Evolutionary conservation across 64 coral and sea anemone genomes (phyloP).

Genomic region (Actinia tenebrosa): DNA sequence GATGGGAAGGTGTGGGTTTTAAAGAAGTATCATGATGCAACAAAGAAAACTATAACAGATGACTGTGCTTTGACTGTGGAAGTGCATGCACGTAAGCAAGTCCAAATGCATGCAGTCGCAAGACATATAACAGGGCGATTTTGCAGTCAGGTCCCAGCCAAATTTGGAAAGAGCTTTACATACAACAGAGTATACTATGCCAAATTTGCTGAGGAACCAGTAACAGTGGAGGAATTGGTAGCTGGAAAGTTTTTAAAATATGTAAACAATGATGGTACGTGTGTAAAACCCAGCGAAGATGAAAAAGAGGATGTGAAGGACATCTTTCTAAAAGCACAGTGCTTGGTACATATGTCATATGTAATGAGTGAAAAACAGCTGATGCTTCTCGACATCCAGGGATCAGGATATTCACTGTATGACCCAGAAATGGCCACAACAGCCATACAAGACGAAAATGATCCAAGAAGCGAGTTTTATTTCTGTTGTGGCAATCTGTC

Average conservation of each 20-base stretch:
- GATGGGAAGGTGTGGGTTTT: slow-evolving; percentile 37
- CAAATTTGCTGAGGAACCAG: slow-evolving; percentile 3
- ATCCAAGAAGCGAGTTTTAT: slow-evolving; percentile 24
- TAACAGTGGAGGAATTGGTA: too few species aligned
- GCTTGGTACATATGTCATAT: too few species aligned
- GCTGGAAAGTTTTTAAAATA: too few species aligned
- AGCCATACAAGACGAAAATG: slow-evolving; percentile 13
- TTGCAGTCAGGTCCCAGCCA: background rate
- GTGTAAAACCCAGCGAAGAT: too few species aligned
- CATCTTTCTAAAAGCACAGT: too few species aligned
- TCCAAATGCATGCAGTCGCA: slow-evolving; percentile 65
- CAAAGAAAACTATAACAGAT: slow-evolving; percentile 21
- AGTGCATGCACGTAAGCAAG: slow-evolving; percentile 44
- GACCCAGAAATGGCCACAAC: too few species aligned
- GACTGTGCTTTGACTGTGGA: slow-evolving; percentile 9
- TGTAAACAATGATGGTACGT: too few species aligned
- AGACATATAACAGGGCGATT: slow-evolving; percentile 24
- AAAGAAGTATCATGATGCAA: slow-evolving; percentile 19
- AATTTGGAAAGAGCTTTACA: slow-evolving; percentile 40
- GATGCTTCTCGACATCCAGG: too few species aligned
- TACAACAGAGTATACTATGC: slow-evolving; percentile 46
- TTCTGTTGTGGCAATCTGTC: slow-evolving; percentile 67
- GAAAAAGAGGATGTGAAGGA: too few species aligned
- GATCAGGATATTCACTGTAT: too few species aligned
- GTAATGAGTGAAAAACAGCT: too few species aligned